A percentile compares a stretch with the other conserved stretches of the same genome.
Evolutionary conservation across 2,797 vertebrate species (phyloP).

Genomic region (Notamacropus eugenii): DNA sequence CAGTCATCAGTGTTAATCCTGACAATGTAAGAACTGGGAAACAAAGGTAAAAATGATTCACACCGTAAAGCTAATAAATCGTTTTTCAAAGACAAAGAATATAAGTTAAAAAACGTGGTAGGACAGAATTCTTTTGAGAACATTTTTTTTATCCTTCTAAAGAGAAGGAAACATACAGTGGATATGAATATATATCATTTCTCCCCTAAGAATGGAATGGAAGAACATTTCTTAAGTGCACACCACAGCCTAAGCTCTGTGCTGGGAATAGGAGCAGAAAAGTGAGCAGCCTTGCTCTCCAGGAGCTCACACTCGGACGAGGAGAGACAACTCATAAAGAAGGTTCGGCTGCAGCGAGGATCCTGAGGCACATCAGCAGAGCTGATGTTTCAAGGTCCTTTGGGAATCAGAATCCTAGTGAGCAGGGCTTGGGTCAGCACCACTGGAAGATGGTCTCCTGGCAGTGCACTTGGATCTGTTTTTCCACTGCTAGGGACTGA

Average conservation of each 20-base stretch:
- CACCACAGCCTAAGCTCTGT: background rate
- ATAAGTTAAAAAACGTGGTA: conserved; percentile 14
- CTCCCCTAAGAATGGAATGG: background rate
- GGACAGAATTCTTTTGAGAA: conserved; percentile 41
- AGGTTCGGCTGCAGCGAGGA: background rate
- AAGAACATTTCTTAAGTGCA: background rate
- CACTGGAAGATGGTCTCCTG: background rate
- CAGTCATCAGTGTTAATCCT: conserved; percentile 34
- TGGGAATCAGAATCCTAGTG: background rate
- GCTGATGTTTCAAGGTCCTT: background rate
- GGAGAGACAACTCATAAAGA: background rate
- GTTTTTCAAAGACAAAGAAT: conserved; percentile 13
- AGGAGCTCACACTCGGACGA: background rate
- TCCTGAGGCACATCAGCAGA: background rate
- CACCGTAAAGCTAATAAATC: background rate
- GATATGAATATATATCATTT: background rate
- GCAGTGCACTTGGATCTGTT: background rate
- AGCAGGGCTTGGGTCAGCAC: background rate
- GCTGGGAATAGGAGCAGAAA: background rate
- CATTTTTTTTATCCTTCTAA: conserved; percentile 18
- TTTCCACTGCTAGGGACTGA: background rate
- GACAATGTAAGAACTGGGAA: conserved; percentile 33
- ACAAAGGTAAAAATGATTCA: conserved; percentile 9
- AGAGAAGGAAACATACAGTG: background rate
- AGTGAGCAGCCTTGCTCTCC: background rate